These are phyloP conservation scores for Carcharodon carcharias DNA, from an alignment of 2,797 vertebrate species.

Conservation along the genomic window DNA sequence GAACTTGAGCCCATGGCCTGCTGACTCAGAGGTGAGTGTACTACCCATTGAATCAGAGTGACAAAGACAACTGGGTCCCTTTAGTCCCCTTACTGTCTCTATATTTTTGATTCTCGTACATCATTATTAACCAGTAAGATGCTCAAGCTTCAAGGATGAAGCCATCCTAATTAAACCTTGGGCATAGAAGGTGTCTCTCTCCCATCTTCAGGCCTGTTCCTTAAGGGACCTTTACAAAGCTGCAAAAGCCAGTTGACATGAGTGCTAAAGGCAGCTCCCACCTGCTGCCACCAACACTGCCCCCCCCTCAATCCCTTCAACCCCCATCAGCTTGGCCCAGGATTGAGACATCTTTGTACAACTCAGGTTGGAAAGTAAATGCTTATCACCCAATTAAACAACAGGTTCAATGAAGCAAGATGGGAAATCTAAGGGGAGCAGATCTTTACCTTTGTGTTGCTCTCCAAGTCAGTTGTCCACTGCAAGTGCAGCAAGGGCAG, in stretches of 20 bases:
- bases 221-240: not conserved
- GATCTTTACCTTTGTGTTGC: slow-evolving; percentile 24
- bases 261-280: not conserved
- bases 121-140: not conserved
- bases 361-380: not conserved
- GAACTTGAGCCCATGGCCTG: not conserved
- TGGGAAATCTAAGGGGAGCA: not conserved
- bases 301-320: not conserved
- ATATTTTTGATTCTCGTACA: not conserved
- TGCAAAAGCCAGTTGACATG: too few species aligned
- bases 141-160: not conserved
- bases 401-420: slow-evolving; percentile 30
- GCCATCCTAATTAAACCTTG: not conserved
- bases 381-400: too few species aligned
- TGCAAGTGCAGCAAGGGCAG: slow-evolving; percentile 28
- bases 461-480: slow-evolving; percentile 35
- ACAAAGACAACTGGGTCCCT: not conserved
- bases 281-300: not conserved
- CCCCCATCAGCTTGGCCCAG: not conserved
- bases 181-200: not conserved
- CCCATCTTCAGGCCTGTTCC: not conserved
- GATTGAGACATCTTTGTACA: slow-evolving; percentile 5
- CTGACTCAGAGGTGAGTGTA: not conserved
- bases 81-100: not conserved
- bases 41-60: not conserved